Evolutionary conservation across 1,140 invertebrate genomes (phyloP).

Genomic region (Mycetomoellerius zeteki): DNA sequence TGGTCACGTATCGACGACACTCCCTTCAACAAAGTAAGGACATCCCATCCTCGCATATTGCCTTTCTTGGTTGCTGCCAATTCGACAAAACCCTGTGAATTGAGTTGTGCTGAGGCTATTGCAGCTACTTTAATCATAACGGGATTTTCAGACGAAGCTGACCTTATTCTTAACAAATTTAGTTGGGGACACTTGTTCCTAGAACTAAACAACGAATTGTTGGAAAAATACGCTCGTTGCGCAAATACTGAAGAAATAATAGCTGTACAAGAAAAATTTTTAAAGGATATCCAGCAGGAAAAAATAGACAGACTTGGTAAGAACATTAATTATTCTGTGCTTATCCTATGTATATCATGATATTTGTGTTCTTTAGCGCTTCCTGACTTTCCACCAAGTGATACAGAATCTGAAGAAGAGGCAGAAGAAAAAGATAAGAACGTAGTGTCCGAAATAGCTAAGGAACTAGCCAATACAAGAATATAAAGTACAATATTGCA

Average conservation of each 20-base stretch:
- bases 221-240: slow-evolving; percentile 94
- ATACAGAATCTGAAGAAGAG: slow-evolving; percentile 75
- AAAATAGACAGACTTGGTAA: slow-evolving; percentile 86
- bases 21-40: slow-evolving; percentile 95
- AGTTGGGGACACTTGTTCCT: slow-evolving; percentile 97
- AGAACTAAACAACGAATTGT: slow-evolving; percentile 93
- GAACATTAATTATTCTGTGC: background rate
- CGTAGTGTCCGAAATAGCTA: slow-evolving; percentile 31
- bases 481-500: slow-evolving; percentile 13
- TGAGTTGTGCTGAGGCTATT: slow-evolving; percentile 99
- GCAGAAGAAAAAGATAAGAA: slow-evolving; percentile 31
- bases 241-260: slow-evolving; percentile 93
- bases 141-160: slow-evolving; percentile 92
- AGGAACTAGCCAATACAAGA: slow-evolving; percentile 20
- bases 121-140: slow-evolving; percentile 97
- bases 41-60: slow-evolving; percentile 94
- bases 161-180: slow-evolving; percentile 95
- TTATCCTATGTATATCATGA: background rate
- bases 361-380: slow-evolving; percentile 72
- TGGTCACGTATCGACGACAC: slow-evolving; percentile 98
- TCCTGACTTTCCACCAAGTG: slow-evolving; percentile 84
- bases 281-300: slow-evolving; percentile 89
- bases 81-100: slow-evolving; percentile 97
- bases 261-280: slow-evolving; percentile 92
- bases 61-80: slow-evolving; percentile 99